These are phyloP conservation scores for Bungarus multicinctus DNA, from an alignment of 2,113 vertebrate species.

Conservation along the genomic window DNA sequence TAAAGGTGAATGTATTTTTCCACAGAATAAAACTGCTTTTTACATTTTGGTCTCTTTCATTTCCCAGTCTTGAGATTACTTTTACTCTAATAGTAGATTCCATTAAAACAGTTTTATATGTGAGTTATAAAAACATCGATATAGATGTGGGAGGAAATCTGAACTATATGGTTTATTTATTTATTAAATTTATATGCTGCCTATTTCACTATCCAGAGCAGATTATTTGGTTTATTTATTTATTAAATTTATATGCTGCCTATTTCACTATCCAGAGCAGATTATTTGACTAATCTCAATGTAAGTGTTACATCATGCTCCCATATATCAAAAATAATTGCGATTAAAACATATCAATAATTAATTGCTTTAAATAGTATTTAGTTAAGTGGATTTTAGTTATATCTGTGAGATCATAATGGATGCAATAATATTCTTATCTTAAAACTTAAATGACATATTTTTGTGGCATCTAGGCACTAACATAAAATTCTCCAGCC, in stretches of 20 bases:
- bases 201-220: neutral
- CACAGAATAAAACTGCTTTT: conserved; percentile 14
- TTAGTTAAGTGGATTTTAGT: neutral
- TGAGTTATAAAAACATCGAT: neutral
- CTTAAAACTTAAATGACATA: neutral
- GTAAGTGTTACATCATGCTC: neutral
- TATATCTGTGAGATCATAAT: neutral
- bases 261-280: neutral
- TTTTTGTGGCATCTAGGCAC: neutral
- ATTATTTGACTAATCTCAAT: neutral
- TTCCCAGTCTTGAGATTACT: neutral
- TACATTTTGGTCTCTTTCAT: neutral
- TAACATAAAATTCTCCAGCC: neutral
- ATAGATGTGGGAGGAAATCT: neutral
- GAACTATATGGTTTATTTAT: neutral
- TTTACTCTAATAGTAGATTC: neutral
- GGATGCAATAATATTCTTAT: neutral
- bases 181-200: neutral
- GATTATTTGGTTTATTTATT: neutral
- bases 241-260: neutral
- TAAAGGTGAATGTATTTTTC: neutral
- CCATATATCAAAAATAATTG: neutral
- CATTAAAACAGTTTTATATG: neutral
- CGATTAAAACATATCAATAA: neutral
- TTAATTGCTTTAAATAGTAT: neutral